Conservation (phyloP, 2,888 invertebrate species). For the Pogonocherus hispidulus region DNA sequence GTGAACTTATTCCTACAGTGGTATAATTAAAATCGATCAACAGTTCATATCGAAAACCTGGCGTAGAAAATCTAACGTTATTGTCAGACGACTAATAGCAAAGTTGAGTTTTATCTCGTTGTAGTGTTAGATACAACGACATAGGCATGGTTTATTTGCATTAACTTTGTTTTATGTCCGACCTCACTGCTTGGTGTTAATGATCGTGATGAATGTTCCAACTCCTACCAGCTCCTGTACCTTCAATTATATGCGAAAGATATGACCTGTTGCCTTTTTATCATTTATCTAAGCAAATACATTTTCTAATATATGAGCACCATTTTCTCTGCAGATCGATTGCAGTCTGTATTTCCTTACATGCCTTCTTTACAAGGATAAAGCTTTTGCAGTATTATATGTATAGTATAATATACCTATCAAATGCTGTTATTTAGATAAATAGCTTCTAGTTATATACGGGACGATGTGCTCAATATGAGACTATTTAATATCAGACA, state of each 20-base stretch:
- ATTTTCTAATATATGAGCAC: neutral
- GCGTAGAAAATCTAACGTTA: constrained; percentile 7
- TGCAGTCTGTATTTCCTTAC: constrained; percentile 4
- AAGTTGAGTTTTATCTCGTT: constrained; percentile 32
- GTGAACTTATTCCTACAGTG: no score
- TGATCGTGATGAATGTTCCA: constrained; percentile 28
- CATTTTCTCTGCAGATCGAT: constrained; percentile 9
- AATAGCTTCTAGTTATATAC: no score
- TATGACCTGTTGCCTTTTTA: constrained; percentile 20
- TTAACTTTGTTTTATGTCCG: constrained; percentile 6
- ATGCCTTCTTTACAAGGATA: neutral
- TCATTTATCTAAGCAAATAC: constrained; percentile 10
- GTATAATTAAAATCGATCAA: no score
- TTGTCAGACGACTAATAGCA: constrained; percentile 25
- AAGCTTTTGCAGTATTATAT: no score
- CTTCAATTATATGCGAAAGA: constrained; percentile 21
- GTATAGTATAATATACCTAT: no score
- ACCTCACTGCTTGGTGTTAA: constrained; percentile 20
- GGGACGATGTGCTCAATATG: no score
- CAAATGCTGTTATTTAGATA: no score
- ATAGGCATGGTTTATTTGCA: constrained; percentile 28
- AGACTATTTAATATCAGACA: no score
- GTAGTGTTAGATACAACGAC: constrained; percentile 31
- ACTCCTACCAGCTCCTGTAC: constrained; percentile 22
- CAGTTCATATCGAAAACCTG: no score